Percentiles rank a stretch among this genome's conserved stretches.
These are phyloP conservation scores for Nestor notabilis DNA, from an alignment of 2,113 vertebrate species.

Conservation along the genomic window DNA sequence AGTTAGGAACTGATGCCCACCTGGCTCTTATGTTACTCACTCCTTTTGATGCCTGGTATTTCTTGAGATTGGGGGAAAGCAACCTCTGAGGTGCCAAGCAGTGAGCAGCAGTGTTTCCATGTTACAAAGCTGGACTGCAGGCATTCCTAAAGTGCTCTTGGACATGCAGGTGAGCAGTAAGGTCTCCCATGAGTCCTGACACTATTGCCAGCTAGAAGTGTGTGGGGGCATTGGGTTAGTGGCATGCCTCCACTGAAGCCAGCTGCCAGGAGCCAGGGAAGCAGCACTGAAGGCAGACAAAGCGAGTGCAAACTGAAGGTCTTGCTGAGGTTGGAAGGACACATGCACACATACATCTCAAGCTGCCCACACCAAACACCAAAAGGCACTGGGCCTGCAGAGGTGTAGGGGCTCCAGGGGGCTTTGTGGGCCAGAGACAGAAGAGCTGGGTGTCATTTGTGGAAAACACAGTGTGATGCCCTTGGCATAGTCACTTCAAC, in stretches of 20 bases:
- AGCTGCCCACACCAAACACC: neutral
- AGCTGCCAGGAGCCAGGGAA: neutral
- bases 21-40: neutral
- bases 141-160: neutral
- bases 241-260: neutral
- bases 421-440: neutral
- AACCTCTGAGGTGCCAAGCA: neutral
- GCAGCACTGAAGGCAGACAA: accelerated
- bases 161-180: neutral
- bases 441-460: accelerated
- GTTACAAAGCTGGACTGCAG: neutral
- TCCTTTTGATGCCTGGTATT: neutral
- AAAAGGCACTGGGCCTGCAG: neutral
- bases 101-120: neutral
- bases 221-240: neutral
- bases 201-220: neutral
- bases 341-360: accelerated
- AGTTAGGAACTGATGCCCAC: neutral
- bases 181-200: accelerated
- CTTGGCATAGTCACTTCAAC: neutral
- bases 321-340: neutral
- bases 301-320: neutral
- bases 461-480: neutral
- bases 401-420: neutral
- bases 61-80: neutral